phyloP scores from a whole-genome alignment of 2,888 invertebrate species.

The Acronicta psi region DNA sequence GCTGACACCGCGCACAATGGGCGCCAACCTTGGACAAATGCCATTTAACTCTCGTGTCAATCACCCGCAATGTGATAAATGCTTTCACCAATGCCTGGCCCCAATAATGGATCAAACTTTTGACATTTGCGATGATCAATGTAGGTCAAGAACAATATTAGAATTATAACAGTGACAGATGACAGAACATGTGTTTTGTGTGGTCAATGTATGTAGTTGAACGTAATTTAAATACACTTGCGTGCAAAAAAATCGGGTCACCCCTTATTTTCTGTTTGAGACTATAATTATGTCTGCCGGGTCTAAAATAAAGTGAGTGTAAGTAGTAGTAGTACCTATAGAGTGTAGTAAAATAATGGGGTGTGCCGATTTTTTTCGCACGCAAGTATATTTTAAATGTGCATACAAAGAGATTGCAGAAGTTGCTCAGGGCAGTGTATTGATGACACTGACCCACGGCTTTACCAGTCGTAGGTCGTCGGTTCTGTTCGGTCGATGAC shows the following conservation, averaged over 20 bases:
- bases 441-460: neutral
- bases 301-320: no score
- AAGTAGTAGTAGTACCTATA: no score
- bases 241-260: no score
- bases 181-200: constrained; percentile 31
- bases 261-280: no score
- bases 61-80: constrained; percentile 70
- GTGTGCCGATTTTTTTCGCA: no score
- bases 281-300: no score
- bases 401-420: neutral
- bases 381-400: neutral
- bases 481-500: neutral
- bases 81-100: constrained; percentile 71
- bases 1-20: constrained; percentile 66
- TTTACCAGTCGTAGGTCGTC: neutral
- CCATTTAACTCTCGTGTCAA: constrained; percentile 79
- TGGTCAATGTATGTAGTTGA: constrained; percentile 13
- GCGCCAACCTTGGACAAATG: constrained; percentile 77
- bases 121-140: constrained; percentile 77
- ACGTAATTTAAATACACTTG: no score
- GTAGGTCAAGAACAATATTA: constrained; percentile 77
- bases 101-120: constrained; percentile 69
- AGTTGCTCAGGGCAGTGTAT: neutral
- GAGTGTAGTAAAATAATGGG: no score
- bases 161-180: constrained; percentile 29